phyloP scores from a whole-genome alignment of 2,113 vertebrate species.

The Tapirus terrestris region DNA sequence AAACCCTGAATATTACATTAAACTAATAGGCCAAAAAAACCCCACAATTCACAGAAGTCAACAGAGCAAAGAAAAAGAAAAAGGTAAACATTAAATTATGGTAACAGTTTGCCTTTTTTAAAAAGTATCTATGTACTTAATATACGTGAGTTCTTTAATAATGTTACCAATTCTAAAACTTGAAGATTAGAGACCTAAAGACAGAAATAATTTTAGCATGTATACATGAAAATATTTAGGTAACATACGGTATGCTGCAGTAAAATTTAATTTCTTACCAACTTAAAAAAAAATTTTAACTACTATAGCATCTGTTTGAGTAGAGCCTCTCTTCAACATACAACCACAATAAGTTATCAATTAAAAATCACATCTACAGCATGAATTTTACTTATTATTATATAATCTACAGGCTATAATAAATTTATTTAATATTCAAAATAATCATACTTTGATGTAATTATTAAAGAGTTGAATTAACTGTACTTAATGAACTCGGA shows the following conservation, averaged over 20 bases:
- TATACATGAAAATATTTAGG: background rate
- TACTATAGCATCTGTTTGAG: background rate
- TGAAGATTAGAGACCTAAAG: constrained; percentile 12
- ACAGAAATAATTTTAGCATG: constrained; percentile 9
- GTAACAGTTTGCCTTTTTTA: background rate
- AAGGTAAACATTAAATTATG: constrained; percentile 3
- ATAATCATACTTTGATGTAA: background rate
- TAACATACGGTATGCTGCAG: background rate
- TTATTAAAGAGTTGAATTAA: background rate
- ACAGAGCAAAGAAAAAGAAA: background rate
- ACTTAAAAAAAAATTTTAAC: background rate
- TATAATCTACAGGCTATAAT: background rate
- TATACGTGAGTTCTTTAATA: constrained; percentile 3
- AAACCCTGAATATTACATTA: background rate
- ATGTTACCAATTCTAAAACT: background rate
- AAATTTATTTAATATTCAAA: constrained; percentile 24
- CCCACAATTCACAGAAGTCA: constrained; percentile 19
- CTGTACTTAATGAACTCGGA: background rate
- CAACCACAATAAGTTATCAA: background rate
- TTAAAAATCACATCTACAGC: background rate
- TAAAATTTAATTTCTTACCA: background rate
- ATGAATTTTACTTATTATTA: constrained; percentile 25
- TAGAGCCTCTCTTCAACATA: background rate
- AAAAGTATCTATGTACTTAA: background rate
- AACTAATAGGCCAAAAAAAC: constrained; percentile 40